A percentile compares a stretch with the other conserved stretches of the same genome.
phyloP scores from a whole-genome alignment of 2,888 invertebrate genomes.

The Boloria selene region DNA sequence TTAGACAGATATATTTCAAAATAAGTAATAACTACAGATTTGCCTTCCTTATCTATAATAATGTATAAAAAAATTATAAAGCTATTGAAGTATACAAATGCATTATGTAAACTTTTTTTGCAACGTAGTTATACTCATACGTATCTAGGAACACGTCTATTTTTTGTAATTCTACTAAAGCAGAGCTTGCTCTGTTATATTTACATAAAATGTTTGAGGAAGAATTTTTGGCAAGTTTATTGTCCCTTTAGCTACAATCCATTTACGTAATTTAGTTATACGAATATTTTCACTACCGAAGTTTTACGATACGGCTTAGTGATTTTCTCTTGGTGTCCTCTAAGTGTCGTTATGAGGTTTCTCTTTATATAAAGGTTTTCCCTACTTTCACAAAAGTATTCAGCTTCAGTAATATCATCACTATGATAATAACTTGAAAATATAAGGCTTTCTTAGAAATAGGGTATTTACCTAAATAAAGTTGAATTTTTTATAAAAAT shows the following conservation, averaged over 20 bases:
- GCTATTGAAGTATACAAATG: too few relatives aligned
- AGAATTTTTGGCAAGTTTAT: neutral
- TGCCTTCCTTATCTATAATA: too few relatives aligned
- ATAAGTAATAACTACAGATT: too few relatives aligned
- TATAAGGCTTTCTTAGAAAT: neutral
- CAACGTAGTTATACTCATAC: too few relatives aligned
- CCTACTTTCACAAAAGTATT: conserved; percentile 2
- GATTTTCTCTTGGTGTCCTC: neutral
- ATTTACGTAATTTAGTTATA: conserved; percentile 10
- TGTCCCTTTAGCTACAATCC: neutral
- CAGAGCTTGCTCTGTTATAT: too few relatives aligned
- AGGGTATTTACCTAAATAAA: neutral
- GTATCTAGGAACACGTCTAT: too few relatives aligned
- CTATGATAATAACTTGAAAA: too few relatives aligned
- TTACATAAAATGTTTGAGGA: neutral
- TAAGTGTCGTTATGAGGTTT: conserved; percentile 12
- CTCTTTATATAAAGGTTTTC: neutral
- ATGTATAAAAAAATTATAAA: too few relatives aligned
- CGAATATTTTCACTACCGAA: conserved; percentile 4
- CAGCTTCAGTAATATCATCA: neutral
- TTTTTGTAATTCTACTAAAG: too few relatives aligned
- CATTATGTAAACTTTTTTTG: too few relatives aligned
- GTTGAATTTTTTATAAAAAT: too few relatives aligned
- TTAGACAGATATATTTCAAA: too few relatives aligned
- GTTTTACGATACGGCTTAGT: neutral